Conservation (phyloP, 2,888 invertebrate genomes). For the Drosophila paranaensis region DNA sequence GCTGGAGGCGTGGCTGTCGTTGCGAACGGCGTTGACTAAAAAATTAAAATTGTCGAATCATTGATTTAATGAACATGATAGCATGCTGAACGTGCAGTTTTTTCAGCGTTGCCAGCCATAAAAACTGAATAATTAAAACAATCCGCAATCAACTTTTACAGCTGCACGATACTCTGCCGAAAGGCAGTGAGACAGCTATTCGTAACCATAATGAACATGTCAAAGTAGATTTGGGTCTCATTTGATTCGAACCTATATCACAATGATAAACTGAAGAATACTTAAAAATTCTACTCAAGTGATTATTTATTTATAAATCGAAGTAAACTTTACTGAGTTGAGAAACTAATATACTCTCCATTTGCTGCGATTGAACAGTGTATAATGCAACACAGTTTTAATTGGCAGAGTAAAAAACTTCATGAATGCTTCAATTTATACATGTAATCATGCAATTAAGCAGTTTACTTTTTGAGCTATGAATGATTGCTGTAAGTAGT, state of each 20-base stretch:
- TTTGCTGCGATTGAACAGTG: neutral
- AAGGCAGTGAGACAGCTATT: neutral
- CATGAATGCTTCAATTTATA: constrained; percentile 36
- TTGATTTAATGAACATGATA: constrained; percentile 51
- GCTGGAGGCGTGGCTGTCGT: neutral
- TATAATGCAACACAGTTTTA: constrained; percentile 27
- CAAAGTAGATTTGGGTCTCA: neutral
- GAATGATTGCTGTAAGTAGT: neutral
- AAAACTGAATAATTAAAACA: constrained; percentile 23
- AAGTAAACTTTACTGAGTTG: no score
- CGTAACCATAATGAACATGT: neutral
- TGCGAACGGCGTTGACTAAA: constrained; percentile 17
- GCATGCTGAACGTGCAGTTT: constrained; percentile 34
- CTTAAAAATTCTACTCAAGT: neutral
- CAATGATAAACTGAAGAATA: neutral
- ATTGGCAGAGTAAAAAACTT: constrained; percentile 39
- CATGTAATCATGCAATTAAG: constrained; percentile 50
- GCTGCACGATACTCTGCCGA: neutral
- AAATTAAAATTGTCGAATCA: constrained; percentile 61
- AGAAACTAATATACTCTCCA: neutral
- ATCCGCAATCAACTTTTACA: neutral
- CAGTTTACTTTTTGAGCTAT: constrained; percentile 39
- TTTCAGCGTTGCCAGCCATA: neutral
- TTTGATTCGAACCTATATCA: neutral
- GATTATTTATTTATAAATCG: neutral